phyloP scores from a whole-genome alignment of 1,140 invertebrate genomes.

The Akabosia matsudoensis region DNA sequence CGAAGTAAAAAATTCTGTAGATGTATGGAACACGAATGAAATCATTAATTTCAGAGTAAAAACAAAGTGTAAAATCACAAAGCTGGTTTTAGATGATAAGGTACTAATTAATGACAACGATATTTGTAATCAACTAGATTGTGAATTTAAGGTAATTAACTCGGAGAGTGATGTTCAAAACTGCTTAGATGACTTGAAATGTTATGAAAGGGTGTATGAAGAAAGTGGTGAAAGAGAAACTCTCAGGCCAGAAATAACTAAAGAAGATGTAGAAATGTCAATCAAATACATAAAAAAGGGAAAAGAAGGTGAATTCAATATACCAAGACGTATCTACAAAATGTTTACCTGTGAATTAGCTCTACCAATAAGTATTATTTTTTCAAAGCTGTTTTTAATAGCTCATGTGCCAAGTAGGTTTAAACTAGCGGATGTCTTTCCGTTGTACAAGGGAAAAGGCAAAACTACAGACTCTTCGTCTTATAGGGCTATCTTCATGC shows the following conservation, averaged over 20 bases:
- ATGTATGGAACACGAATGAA: constrained; percentile 11
- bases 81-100: not conserved
- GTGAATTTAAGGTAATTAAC: not conserved
- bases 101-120: not conserved
- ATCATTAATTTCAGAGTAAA: not conserved
- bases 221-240: no score
- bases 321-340: not conserved
- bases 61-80: not conserved
- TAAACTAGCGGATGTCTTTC: not conserved
- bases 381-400: not conserved
- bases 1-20: not conserved
- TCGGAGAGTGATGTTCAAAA: not conserved
- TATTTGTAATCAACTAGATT: not conserved
- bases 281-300: not conserved
- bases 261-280: not conserved
- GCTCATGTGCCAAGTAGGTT: not conserved
- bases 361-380: not conserved
- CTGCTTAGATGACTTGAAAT: not conserved
- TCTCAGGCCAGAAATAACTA: no score
- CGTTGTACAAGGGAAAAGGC: constrained; percentile 6
- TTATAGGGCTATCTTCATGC: not conserved
- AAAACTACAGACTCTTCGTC: not conserved
- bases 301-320: not conserved
- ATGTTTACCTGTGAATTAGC: not conserved
- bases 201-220: not conserved